Evolutionary conservation across 2,888 invertebrate genomes (phyloP).

Genomic region (Drosophila paranaensis): DNA sequence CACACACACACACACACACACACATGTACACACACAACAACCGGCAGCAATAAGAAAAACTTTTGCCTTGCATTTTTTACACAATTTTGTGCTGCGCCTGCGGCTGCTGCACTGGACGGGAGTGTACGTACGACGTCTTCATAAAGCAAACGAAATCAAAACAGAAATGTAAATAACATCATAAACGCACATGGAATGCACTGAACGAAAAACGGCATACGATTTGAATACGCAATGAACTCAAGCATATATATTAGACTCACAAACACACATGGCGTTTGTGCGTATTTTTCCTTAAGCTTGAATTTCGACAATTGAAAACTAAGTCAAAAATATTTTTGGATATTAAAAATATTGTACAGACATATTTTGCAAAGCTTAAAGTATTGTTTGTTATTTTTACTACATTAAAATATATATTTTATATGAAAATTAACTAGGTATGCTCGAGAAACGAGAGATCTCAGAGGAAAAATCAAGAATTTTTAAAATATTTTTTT

Average conservation of each 20-base stretch:
- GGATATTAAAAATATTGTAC: background rate
- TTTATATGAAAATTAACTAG: no score
- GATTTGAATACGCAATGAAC: background rate
- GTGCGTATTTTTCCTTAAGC: background rate
- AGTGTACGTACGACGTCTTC: constrained; percentile 46
- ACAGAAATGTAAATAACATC: constrained; percentile 43
- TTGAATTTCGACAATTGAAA: background rate
- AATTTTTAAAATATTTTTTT: background rate
- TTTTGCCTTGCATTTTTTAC: constrained; percentile 48
- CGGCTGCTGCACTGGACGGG: constrained; percentile 20
- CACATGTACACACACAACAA: constrained; percentile 9
- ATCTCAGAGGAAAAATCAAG: no score
- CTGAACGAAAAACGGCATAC: constrained; percentile 28
- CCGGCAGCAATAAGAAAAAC: constrained; percentile 48
- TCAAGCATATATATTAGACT: background rate
- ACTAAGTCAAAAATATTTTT: background rate
- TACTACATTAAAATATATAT: no score
- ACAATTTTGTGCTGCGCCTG: constrained; percentile 37
- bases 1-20: constrained; percentile 3
- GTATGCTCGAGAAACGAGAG: no score
- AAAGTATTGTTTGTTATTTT: background rate
- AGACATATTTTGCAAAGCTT: background rate
- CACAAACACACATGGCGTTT: background rate
- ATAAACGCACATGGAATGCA: constrained; percentile 31
- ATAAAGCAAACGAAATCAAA: constrained; percentile 56